These are phyloP conservation scores for Melanchra persicariae DNA, from an alignment of 2,888 invertebrate genomes.

Conservation along the genomic window DNA sequence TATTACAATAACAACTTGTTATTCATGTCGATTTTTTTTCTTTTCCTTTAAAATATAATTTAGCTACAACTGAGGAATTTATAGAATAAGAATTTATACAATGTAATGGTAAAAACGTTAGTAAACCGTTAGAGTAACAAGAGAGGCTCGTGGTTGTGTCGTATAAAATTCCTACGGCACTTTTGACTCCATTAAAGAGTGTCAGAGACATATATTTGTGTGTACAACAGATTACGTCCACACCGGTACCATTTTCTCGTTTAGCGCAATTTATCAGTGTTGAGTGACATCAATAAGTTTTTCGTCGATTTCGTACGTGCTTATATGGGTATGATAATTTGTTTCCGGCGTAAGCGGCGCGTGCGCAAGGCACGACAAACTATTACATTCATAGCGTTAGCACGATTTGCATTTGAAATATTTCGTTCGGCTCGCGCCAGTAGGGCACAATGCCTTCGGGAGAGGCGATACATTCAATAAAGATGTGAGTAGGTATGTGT, in stretches of 20 bases:
- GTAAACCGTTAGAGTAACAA: slow-evolving; percentile 76
- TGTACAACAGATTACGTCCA: slow-evolving; percentile 76
- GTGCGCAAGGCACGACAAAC: slow-evolving; percentile 89
- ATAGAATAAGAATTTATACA: slow-evolving; percentile 62
- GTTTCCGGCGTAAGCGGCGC: slow-evolving; percentile 89
- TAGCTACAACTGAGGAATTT: slow-evolving; percentile 51
- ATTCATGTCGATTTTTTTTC: slow-evolving; percentile 61
- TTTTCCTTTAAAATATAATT: slow-evolving; percentile 64
- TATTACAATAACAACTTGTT: slow-evolving; percentile 67
- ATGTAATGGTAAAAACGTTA: slow-evolving; percentile 63
- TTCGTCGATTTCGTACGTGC: slow-evolving; percentile 87
- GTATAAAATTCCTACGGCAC: slow-evolving; percentile 73
- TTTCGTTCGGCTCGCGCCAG: slow-evolving; percentile 87
- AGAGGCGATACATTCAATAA: slow-evolving; percentile 83
- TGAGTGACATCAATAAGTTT: slow-evolving; percentile 88
- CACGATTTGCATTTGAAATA: slow-evolving; percentile 91
- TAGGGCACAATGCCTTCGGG: slow-evolving; percentile 84
- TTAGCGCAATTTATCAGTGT: slow-evolving; percentile 87
- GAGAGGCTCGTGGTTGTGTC: slow-evolving; percentile 70
- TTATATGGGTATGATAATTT: slow-evolving; percentile 91
- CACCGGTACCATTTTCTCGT: slow-evolving; percentile 83
- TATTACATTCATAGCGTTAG: slow-evolving; percentile 89
- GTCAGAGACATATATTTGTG: slow-evolving; percentile 70
- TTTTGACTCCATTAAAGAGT: slow-evolving; percentile 72
- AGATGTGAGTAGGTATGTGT: slow-evolving; percentile 78